Evolutionary conservation across 2,888 invertebrate genomes (phyloP).

Genomic region (Blomia tropicalis): DNA sequence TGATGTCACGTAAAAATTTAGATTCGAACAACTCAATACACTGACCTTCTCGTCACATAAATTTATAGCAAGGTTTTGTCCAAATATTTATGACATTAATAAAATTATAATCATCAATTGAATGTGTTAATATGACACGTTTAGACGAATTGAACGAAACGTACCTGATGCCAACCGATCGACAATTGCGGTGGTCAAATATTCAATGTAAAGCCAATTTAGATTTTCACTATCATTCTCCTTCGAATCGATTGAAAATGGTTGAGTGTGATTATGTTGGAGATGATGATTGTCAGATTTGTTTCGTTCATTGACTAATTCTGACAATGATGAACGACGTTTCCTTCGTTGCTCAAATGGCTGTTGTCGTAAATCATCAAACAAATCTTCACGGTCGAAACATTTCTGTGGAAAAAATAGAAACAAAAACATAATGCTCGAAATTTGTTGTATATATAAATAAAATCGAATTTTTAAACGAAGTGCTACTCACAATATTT

Average conservation of each 20-base stretch:
- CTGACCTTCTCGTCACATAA: too few species aligned
- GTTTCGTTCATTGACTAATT: not conserved
- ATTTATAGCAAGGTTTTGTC: too few species aligned
- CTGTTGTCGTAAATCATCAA: conserved; percentile 2
- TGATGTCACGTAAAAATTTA: conserved; percentile 13
- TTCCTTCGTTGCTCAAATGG: too few species aligned
- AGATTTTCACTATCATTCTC: not conserved
- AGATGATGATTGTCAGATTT: not conserved
- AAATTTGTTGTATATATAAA: not conserved
- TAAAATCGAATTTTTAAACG: not conserved
- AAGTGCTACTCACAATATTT: not conserved
- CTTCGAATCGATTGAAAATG: not conserved
- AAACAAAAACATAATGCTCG: not conserved
- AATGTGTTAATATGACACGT: not conserved
- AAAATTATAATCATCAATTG: not conserved
- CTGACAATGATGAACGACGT: too few species aligned
- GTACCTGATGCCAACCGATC: conserved; percentile 6
- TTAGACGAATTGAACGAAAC: not conserved
- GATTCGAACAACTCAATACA: conserved; percentile 10
- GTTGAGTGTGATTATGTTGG: not conserved
- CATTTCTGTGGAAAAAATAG: conserved; percentile 1
- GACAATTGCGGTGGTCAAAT: not conserved
- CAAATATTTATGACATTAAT: not conserved
- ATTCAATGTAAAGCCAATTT: not conserved
- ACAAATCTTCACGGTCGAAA: conserved; percentile 7